These are phyloP conservation scores for Hystrix cristata DNA, from an alignment of 2,113 vertebrate genomes.

Conservation along the genomic window DNA sequence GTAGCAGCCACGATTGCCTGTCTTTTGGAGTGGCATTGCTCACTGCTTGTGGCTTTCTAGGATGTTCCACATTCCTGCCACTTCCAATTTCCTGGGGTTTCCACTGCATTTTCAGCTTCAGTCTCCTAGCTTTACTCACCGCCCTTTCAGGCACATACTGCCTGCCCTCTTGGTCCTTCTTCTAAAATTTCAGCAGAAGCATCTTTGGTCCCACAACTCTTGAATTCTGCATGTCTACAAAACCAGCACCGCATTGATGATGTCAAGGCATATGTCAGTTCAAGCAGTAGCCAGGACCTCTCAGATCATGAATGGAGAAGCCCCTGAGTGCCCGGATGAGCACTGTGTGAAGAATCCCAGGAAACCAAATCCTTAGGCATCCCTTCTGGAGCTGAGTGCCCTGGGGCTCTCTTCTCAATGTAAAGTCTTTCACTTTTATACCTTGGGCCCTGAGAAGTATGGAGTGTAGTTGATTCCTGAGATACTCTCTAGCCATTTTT, in stretches of 20 bases:
- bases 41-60: background rate
- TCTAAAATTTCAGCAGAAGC: background rate
- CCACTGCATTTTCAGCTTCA: background rate
- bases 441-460: background rate
- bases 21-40: background rate
- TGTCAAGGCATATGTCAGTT: background rate
- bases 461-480: background rate
- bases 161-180: background rate
- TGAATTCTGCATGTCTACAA: background rate
- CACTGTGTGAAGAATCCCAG: background rate
- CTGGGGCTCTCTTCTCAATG: background rate
- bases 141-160: background rate
- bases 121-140: background rate
- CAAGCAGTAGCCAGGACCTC: background rate
- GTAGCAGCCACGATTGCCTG: background rate
- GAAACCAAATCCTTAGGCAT: background rate
- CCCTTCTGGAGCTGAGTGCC: background rate
- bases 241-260: background rate
- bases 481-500: too few relatives aligned
- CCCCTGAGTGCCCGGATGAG: background rate
- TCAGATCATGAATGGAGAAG: background rate
- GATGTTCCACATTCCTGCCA: background rate
- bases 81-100: background rate
- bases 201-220: background rate
- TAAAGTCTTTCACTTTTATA: background rate